Evolutionary conservation across 2,113 vertebrate genomes (phyloP), one percentile per base, ranked within the genome.

Genomic region (Albula goreensis): DNA sequence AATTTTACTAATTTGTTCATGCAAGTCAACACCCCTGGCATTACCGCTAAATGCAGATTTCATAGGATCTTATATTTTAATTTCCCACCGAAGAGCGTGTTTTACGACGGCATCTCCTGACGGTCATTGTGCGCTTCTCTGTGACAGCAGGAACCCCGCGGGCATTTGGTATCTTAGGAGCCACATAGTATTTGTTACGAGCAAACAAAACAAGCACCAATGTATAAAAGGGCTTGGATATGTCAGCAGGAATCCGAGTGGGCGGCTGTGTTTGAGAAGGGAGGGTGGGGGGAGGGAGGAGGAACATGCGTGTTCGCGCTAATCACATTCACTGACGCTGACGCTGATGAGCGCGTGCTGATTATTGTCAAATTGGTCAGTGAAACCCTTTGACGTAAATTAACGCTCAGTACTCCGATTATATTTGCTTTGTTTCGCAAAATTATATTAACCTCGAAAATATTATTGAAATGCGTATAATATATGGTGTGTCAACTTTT

Each of bases 141-240:
- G 13, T 82, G 81, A 82, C 51, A 82, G 81, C 51, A 2, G 3
- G 11, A 56, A 53, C 81, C 81, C n/a, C 81, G 22, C 56, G 50
- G 50, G 81, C 81, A 82, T 82, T 82, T 53, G 50, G 19, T 82
- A 82, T 82, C 50, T n/a, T 56, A 19, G 81, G 17, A 31, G 70
- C 70, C 70, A 82, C 50, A 82, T 50, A 82, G 81, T 25, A 82
- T 53, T 80, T 56, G 22, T 82, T 53, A 82, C 81, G 22, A 74
- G 70, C 70, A 52, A 63, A 60, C 82, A 60, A 83, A 60, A 66
- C 56, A 83, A 63, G 41, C 56, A 60, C 51, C 56, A 83, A 63
- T 56, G 52, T 15, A 41, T 41, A n/a, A 15, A 63, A 17, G 31
- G 80, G 17, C 22, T 56, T 31, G 51, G 50, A 74, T 74, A 74